Evolutionary conservation across 1,140 invertebrate species (phyloP), one percentile per base, ranked within the genome.

Genomic region (Aphidius ervi): DNA sequence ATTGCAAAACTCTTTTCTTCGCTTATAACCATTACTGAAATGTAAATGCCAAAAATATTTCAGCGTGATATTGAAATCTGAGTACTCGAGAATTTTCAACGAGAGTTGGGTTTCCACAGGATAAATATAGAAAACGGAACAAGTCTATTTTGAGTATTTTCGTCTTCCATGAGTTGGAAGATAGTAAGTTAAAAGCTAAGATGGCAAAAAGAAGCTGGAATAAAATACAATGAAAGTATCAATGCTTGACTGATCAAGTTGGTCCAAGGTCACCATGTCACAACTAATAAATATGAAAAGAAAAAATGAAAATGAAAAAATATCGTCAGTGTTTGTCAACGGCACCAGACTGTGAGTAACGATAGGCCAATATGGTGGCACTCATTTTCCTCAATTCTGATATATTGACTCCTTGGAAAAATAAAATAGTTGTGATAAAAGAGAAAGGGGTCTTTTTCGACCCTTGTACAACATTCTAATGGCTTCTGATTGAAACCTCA

Each of bases 401-500:
- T 31, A 31, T 31, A 31, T 31, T 31, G 23, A 31, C 23, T 31
- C 4, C 23, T 31, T 31, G 23, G 23, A 31, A 31, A 31, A 31
- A 31, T 31, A 31, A 31, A 31, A 31, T 31, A 31, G 23, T 4
- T 31, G 23, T 31, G 23, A 31, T 31, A 1, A 31, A 31, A 31
- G 23, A 3, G 4, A 31, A 31, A 31, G 23, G 23, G 23, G 23
- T 31, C 23, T 46, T 45, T 45, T 58, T 49, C 37, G 20, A 41
- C 43, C 55, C 55, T 23, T 6, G 8, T 56, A n/a, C 55, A 37
- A 56, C 16, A 45, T 40, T 62, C 49, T 70, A 71, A 72, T 71
- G 58, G 67, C 41, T 62, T 57, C 67, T 74, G 71, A 74, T 73
- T 70, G 68, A 74, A 74, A 74, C 71, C 66, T 71, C 54, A 56